Conservation (phyloP, 2,888 invertebrate genomes). For the Leptarthrus brevirostris region DNA sequence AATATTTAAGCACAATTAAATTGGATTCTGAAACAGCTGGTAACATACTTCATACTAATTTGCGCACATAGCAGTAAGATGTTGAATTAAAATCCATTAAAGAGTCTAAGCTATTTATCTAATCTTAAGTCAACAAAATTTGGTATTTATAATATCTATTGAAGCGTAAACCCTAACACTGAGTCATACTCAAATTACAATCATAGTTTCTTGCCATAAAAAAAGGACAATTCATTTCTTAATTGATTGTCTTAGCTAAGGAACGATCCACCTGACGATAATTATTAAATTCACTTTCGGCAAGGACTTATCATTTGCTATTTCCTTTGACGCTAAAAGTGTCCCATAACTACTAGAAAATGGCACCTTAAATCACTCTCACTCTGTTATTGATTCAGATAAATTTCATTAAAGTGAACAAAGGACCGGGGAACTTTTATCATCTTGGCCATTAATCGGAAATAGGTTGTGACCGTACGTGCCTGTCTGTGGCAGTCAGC, state of each 20-base stretch:
- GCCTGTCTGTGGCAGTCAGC: background rate
- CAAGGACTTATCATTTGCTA: background rate
- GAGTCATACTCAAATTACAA: no score
- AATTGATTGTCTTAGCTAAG: background rate
- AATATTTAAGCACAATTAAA: no score
- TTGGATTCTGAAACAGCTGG: no score
- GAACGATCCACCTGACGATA: no score
- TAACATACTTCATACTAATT: no score
- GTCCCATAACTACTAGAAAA: background rate
- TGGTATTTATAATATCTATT: no score
- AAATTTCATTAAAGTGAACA: conserved; percentile 2
- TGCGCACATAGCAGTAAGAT: no score
- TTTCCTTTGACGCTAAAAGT: background rate
- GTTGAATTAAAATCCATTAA: no score
- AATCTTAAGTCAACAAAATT: no score
- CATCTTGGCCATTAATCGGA: conserved; percentile 6
- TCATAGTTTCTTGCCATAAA: no score
- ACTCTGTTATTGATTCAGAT: background rate
- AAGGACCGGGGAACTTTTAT: background rate
- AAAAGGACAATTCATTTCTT: background rate
- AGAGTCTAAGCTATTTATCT: no score
- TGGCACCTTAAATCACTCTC: conserved; percentile 9
- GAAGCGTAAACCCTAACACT: no score
- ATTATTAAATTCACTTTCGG: background rate
- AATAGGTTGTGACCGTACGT: conserved; percentile 6